phyloP scores from a whole-genome alignment of 2,888 invertebrate genomes.

The Metallyticus violacea region DNA sequence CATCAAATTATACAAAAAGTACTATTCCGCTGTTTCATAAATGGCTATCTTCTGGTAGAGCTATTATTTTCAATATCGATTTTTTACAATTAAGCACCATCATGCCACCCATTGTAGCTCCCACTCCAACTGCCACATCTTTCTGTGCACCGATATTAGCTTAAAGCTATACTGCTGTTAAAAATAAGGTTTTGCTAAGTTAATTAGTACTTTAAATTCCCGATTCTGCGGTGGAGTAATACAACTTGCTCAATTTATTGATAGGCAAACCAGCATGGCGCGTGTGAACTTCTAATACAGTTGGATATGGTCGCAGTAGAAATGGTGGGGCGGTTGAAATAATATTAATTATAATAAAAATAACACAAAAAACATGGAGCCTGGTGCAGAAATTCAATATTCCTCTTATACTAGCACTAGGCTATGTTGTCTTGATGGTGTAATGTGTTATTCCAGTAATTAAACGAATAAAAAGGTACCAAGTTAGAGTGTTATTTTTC shows the following conservation, averaged over 20 bases:
- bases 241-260: background rate
- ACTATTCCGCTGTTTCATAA: background rate
- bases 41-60: background rate
- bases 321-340: background rate
- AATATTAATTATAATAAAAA: background rate
- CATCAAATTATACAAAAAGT: background rate
- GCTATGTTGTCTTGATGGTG: slow-evolving; percentile 6
- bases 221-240: background rate
- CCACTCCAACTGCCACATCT: background rate
- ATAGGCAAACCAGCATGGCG: background rate
- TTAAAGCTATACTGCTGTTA: background rate
- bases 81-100: too few species aligned
- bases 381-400: slow-evolving; percentile 16
- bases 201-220: background rate
- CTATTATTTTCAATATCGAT: background rate
- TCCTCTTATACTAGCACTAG: slow-evolving; percentile 4
- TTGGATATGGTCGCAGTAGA: background rate
- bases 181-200: background rate
- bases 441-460: slow-evolving; percentile 29
- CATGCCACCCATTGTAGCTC: background rate
- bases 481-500: background rate
- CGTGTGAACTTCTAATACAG: background rate
- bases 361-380: background rate
- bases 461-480: background rate
- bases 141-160: background rate